These are phyloP conservation scores for Chaetura pelagica DNA, from an alignment of 2,113 vertebrate species.

Conservation along the genomic window DNA sequence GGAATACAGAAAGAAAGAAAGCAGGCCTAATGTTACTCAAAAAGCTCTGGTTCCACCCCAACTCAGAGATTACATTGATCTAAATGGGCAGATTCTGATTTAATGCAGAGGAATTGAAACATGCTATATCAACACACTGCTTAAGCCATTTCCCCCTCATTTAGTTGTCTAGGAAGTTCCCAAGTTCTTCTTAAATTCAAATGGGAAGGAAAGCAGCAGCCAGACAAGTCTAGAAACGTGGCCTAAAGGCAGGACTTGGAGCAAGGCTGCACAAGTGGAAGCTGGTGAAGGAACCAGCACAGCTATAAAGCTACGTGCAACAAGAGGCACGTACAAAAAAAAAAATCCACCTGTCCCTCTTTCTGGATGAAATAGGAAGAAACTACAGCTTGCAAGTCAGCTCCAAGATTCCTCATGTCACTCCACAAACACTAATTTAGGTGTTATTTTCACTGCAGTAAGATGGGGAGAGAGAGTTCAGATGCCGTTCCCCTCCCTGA, in stretches of 20 bases:
- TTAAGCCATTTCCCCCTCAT: not conserved
- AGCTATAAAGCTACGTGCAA: not conserved
- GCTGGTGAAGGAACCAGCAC: not conserved
- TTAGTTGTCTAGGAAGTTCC: not conserved
- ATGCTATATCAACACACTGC: not conserved
- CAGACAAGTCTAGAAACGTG: not conserved
- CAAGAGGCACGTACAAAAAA: not conserved
- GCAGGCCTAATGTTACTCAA: not conserved
- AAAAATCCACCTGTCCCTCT: not conserved
- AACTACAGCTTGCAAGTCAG: not conserved
- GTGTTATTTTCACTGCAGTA: not conserved
- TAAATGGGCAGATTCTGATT: not conserved
- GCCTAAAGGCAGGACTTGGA: not conserved
- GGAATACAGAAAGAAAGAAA: conserved; percentile 37
- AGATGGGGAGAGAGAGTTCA: not conserved
- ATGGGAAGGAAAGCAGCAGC: not conserved
- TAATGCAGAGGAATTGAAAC: not conserved
- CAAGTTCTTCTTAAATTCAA: not conserved
- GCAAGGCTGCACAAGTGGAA: not conserved
- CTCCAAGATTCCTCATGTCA: accelerated
- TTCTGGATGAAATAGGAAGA: not conserved
- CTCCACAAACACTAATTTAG: not conserved
- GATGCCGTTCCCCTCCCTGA: not conserved
- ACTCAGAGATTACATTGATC: not conserved
- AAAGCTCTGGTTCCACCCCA: not conserved